Evolutionary conservation across 2,797 vertebrate genomes (phyloP), one percentile per base, ranked within the genome.

Genomic region (Apogon hyalosoma): DNA sequence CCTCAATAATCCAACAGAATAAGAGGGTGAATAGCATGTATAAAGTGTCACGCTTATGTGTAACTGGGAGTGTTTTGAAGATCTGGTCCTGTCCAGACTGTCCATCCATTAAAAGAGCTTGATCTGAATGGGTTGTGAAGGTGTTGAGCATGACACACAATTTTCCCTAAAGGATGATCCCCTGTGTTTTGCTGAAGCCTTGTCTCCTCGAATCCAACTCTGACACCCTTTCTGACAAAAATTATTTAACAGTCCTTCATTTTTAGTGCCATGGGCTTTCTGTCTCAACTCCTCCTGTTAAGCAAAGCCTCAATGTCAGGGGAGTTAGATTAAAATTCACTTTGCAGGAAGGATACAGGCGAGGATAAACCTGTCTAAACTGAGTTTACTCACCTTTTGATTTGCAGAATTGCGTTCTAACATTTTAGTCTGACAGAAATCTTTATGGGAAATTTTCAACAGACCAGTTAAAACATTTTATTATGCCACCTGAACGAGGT

Each of bases 171-270:
- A 75, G 72, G 75, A 60, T 54, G 41, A 63, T 74, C 69, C 67
- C 69, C n/a, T 70, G 62, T 63, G 10, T 61, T 74, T 69, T 52
- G 43, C 47, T 69, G 64, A 86, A 77, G 49, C 59, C 72, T 57
- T 81, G 79, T 88, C 84, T 78, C 58, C 70, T 80, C 58, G 28
- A 84, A 89, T 87, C 69, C 66, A 68, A 71, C 62, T 83, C 71
- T 74, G 69, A 85, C 57, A 21, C 73, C 64, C 66, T 62, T 72
- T 62, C 80, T 86, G 82, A 82, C 84, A 84, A 76, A 84, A 75
- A 83, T 59, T 76, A 86, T 89, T 88, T 87, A 84, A 88, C 82
- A 87, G 68, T 71, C 76, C 73, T 79, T 86, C 82, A 77, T 87
- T 83, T 85, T 70, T 56, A 69, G 59, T 1, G 77, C 85, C 79